Evolutionary conservation across 2,888 invertebrate genomes (phyloP).

Genomic region (Microctonus brassicae): DNA sequence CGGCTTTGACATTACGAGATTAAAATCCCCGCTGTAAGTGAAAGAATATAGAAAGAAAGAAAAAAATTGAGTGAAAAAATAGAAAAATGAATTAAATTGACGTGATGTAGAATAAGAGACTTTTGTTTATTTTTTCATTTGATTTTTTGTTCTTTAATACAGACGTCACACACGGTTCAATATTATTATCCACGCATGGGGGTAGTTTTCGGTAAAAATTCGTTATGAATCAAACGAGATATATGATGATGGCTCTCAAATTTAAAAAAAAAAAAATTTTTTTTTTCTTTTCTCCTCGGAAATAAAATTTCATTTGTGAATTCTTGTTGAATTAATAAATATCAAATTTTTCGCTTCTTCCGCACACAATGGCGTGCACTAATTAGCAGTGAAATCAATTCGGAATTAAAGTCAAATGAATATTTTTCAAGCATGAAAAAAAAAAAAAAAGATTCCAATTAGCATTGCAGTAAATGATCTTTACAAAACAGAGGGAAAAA

Average conservation of each 20-base stretch:
- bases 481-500: not conserved
- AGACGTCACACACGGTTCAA: constrained; percentile 47
- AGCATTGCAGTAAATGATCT: not conserved
- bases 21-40: constrained; percentile 62
- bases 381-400: not conserved
- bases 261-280: too few species aligned
- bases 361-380: not conserved
- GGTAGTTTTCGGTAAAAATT: too few species aligned
- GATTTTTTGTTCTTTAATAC: not conserved
- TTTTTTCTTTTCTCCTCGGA: not conserved
- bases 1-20: constrained; percentile 69
- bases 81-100: constrained; percentile 3
- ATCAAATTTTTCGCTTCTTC: not conserved
- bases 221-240: too few species aligned
- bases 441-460: not conserved
- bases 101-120: constrained; percentile 3
- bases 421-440: not conserved
- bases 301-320: not conserved
- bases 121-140: not conserved
- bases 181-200: constrained; percentile 48
- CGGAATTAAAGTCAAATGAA: not conserved
- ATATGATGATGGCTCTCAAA: too few species aligned
- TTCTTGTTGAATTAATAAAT: not conserved
- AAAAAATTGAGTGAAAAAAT: constrained; percentile 40
- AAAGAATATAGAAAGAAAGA: constrained; percentile 24